phyloP scores from a whole-genome alignment of 2,888 invertebrate genomes.

The Drosophila anomalipes region DNA sequence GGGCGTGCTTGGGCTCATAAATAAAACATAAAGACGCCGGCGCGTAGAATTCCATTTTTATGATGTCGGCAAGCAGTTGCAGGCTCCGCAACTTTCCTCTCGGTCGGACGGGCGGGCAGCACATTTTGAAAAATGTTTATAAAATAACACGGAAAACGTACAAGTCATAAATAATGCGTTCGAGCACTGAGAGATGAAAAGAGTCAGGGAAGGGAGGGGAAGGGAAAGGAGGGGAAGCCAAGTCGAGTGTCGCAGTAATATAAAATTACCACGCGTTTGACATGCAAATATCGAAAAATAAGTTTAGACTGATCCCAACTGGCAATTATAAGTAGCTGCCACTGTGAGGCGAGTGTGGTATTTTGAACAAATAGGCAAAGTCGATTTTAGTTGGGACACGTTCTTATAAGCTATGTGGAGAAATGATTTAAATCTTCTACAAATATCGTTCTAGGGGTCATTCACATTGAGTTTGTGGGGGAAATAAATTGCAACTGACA shows the following conservation, averaged over 20 bases:
- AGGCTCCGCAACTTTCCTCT: slow-evolving; percentile 33
- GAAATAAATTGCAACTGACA: slow-evolving; percentile 77
- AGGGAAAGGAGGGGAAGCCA: slow-evolving; percentile 1
- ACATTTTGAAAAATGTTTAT: slow-evolving; percentile 80
- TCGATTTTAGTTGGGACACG: neutral
- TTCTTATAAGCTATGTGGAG: neutral
- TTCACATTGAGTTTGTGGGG: slow-evolving; percentile 48
- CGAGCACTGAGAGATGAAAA: slow-evolving; percentile 17
- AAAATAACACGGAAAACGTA: slow-evolving; percentile 77
- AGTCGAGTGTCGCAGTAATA: slow-evolving; percentile 69
- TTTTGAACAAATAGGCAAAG: slow-evolving; percentile 1
- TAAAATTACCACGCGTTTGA: slow-evolving; percentile 75
- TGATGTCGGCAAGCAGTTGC: slow-evolving; percentile 69
- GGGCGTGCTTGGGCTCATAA: slow-evolving; percentile 70
- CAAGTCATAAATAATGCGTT: slow-evolving; percentile 81
- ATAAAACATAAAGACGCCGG: slow-evolving; percentile 78
- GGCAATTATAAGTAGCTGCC: slow-evolving; percentile 37
- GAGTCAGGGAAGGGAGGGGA: neutral
- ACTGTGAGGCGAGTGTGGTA: slow-evolving; percentile 36
- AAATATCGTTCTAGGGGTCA: slow-evolving; percentile 31
- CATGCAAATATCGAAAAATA: slow-evolving; percentile 71
- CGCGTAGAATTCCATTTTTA: slow-evolving; percentile 67
- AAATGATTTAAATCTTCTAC: neutral
- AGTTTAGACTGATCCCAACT: slow-evolving; percentile 40
- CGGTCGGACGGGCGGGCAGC: slow-evolving; percentile 46